Base-by-base conservation (phyloP, 1,140 invertebrate species). In the Calliphora vicina region DNA sequence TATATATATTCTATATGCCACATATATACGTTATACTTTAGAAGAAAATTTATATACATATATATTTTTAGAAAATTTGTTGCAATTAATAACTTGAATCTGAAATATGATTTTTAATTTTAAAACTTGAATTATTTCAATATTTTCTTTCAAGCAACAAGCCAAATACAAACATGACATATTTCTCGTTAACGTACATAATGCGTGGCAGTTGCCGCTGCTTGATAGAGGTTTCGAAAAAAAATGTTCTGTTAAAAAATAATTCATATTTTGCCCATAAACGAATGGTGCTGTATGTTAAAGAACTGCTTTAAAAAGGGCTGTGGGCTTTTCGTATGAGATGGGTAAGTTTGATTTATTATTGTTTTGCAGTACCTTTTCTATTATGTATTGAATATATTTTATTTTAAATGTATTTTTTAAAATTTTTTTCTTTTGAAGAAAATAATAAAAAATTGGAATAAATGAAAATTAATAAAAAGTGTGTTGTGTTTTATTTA, bases 81-180 rank as follows among this genome's bases (percentile, higher is more conserved):
- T 67, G 61, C 61, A 25, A 35, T 25, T 67, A n/a, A n/a, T 50
- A 13, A 50, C 20, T 23, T 67, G 20, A 67, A 67, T 67, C 61
- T 67, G 61, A 67, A 67, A 67, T 25, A 67, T 67, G 61, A 67
- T 67, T 67, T 23, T 25, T 67, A 20, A 67, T 67, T 67, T 35
- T 67, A 67, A 67, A 67, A 67, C 61, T 67, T 67, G 61, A 67
- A 67, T 67, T 67, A 67, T 67, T 67, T 67, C 61, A 67, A 67
- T 67, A 67, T 67, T 67, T 67, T 67, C 61, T 67, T 67, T 67
- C 61, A 67, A 67, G 61, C 61, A 67, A 67, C 61, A 67, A 67
- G 0, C 61, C 61, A 67, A 67, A 23, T 67, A 67, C 61, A 67
- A 67, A 67, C 61, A 67, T 67, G 61, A 67, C 23, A 67, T 23